These are phyloP conservation scores for Thymelicus lineola DNA, from an alignment of 2,888 invertebrate species.

Conservation along the genomic window DNA sequence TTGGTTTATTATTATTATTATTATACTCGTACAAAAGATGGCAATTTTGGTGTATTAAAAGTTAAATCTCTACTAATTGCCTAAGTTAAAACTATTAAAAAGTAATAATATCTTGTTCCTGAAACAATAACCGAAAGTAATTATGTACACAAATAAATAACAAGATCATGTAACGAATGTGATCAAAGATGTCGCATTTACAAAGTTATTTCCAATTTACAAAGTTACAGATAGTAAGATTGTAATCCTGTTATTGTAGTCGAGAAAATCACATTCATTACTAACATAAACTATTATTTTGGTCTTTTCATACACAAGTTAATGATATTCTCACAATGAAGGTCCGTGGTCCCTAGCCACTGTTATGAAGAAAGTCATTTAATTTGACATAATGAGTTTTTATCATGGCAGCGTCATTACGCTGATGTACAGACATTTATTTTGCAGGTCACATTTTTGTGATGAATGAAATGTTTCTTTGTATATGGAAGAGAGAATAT, in stretches of 20 bases:
- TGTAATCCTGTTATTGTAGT: too few relatives aligned
- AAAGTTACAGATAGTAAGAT: neutral
- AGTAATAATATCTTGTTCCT: too few relatives aligned
- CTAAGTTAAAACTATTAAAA: too few relatives aligned
- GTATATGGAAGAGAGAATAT: neutral
- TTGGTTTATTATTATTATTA: too few relatives aligned
- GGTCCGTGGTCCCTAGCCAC: neutral
- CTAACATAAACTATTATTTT: slow-evolving; percentile 2
- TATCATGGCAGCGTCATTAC: slow-evolving; percentile 13
- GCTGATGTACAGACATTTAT: slow-evolving; percentile 7
- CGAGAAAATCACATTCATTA: neutral
- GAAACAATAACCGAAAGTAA: too few relatives aligned
- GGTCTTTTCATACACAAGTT: slow-evolving; percentile 2
- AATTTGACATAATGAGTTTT: slow-evolving; percentile 12
- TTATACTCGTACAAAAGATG: too few relatives aligned
- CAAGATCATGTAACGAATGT: too few relatives aligned
- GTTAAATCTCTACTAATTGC: neutral
- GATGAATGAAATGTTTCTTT: slow-evolving; percentile 11
- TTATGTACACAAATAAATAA: too few relatives aligned
- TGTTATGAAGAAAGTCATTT: slow-evolving; percentile 5
- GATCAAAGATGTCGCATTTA: neutral
- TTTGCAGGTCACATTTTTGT: slow-evolving; percentile 14
- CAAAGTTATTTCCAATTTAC: neutral
- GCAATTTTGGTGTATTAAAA: neutral
- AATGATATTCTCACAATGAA: slow-evolving; percentile 8